Evolutionary conservation across 1,140 invertebrate genomes (phyloP).

Genomic region (Drosophila asahinai): DNA sequence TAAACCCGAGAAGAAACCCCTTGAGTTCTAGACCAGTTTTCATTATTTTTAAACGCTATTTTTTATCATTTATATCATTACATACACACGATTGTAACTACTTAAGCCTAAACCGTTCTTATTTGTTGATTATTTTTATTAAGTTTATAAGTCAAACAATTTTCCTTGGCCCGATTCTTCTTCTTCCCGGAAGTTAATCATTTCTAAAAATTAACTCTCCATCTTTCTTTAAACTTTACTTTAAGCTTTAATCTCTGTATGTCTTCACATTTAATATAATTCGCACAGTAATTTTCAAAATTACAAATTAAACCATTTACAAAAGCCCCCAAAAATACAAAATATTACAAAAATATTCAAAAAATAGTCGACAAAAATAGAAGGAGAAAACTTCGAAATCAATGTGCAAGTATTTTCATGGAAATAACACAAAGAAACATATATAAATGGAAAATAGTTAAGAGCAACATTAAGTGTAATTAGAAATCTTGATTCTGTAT

Average conservation of each 20-base stretch:
- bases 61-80: conserved; percentile 34
- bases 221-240: conserved; percentile 16
- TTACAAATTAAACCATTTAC: conserved; percentile 35
- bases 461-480: conserved; percentile 31
- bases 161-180: conserved; percentile 4
- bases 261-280: conserved; percentile 56
- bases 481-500: conserved; percentile 27
- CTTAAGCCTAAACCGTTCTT: conserved; percentile 51
- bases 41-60: conserved; percentile 26
- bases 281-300: conserved; percentile 63
- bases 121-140: conserved; percentile 81
- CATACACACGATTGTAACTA: conserved; percentile 21
- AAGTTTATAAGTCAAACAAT: conserved; percentile 52
- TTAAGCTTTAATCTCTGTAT: conserved; percentile 63
- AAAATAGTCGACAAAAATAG: conserved; percentile 31
- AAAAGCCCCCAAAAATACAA: not conserved
- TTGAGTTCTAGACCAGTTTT: conserved; percentile 46
- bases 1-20: conserved; percentile 2
- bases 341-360: conserved; percentile 21
- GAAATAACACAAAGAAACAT: conserved; percentile 71
- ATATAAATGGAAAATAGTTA: conserved; percentile 27
- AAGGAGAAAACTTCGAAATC: conserved; percentile 41
- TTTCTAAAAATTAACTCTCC: conserved; percentile 3
- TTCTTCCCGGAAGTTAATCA: conserved; percentile 5
- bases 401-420: conserved; percentile 82